These are phyloP conservation scores for Circaetus gallicus DNA, from an alignment of 2,113 vertebrate species.

Conservation along the genomic window DNA sequence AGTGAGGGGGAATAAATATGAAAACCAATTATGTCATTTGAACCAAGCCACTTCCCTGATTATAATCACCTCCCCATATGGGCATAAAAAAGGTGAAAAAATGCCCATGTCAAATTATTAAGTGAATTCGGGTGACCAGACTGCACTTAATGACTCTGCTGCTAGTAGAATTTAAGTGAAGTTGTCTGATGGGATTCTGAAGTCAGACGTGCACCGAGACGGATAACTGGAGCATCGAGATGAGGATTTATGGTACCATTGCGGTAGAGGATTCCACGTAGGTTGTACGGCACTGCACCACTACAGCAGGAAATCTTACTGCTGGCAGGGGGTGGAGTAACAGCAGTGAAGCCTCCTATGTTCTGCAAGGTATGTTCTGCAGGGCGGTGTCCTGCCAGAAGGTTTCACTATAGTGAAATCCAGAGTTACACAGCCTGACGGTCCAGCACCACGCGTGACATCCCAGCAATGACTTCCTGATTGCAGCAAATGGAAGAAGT, in stretches of 20 bases:
- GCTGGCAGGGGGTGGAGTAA: neutral
- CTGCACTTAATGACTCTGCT: constrained; percentile 22
- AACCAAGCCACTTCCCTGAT: constrained; percentile 35
- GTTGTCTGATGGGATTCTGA: neutral
- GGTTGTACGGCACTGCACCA: neutral
- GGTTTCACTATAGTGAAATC: constrained; percentile 30
- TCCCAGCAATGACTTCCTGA: neutral
- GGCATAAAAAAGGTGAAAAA: constrained; percentile 56
- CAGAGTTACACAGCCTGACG: constrained; percentile 11
- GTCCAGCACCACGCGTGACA: constrained; percentile 11
- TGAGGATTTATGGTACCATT: neutral
- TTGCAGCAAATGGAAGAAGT: constrained; percentile 8
- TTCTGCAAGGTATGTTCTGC: neutral
- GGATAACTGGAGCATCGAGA: neutral
- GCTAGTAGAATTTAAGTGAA: constrained; percentile 27
- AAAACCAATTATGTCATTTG: constrained; percentile 63
- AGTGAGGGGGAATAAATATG: constrained; percentile 56
- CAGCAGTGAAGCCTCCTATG: neutral
- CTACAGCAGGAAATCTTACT: neutral
- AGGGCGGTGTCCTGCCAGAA: neutral
- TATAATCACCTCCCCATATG: constrained; percentile 8
- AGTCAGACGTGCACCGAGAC: neutral
- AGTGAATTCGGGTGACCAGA: constrained; percentile 34
- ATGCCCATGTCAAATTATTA: constrained; percentile 45
- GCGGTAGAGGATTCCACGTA: neutral